Evolutionary conservation across 2,797 vertebrate species (phyloP).

Genomic region (Pseudomugil tenellus): DNA sequence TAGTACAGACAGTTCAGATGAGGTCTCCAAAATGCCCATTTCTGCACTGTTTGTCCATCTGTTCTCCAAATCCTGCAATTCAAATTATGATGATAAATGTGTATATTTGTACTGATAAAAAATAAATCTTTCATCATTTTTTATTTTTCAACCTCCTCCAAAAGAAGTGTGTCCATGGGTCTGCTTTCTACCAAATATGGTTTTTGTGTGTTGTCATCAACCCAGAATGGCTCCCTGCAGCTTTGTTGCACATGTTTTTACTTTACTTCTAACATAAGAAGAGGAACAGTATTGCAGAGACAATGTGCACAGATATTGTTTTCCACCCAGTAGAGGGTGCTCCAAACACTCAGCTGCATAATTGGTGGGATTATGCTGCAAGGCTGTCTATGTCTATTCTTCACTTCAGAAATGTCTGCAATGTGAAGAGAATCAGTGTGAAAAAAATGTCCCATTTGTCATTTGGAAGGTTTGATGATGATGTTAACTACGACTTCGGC

Average conservation of each 20-base stretch:
- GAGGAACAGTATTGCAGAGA: neutral
- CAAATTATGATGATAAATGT: neutral
- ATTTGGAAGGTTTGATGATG: neutral
- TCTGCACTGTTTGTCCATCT: neutral
- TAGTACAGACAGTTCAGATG: neutral
- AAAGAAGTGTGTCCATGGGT: neutral
- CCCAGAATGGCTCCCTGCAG: neutral
- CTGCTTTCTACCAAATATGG: neutral
- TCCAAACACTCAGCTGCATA: slow-evolving; percentile 9
- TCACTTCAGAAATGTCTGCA: neutral
- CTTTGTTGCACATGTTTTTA: neutral
- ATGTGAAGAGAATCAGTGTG: neutral
- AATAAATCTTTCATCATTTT: neutral
- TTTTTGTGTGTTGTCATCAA: neutral
- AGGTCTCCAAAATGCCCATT: neutral
- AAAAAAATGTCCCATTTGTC: slow-evolving; percentile 2
- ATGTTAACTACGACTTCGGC: neutral
- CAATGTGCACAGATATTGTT: neutral
- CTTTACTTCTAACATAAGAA: neutral
- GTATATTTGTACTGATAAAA: neutral
- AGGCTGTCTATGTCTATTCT: slow-evolving; percentile 1
- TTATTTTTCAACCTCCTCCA: neutral
- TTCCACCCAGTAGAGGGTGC: slow-evolving; percentile 24
- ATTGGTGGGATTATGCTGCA: slow-evolving; percentile 2
- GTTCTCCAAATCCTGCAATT: neutral